Percentiles rank a stretch among this genome's conserved stretches.
phyloP scores from a whole-genome alignment of 2,888 invertebrate genomes.

The Heteromurus nitidus region DNA sequence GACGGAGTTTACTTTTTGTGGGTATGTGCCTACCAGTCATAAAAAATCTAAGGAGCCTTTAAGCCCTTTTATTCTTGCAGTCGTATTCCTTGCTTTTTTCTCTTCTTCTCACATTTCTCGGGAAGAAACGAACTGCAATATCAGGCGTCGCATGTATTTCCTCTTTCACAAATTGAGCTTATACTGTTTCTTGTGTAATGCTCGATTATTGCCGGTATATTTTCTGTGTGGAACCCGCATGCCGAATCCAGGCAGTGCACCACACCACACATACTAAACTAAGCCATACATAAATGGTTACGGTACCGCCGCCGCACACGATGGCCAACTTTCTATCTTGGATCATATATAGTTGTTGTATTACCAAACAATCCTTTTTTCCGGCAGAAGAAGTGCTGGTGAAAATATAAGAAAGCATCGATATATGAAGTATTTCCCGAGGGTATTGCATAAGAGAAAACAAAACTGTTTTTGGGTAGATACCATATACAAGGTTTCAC shows the following conservation, averaged over 20 bases:
- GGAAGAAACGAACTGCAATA: not conserved
- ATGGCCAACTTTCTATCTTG: not conserved
- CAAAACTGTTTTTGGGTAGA: not conserved
- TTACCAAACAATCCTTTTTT: not conserved
- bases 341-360: too few relatives aligned
- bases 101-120: slow-evolving; percentile 1
- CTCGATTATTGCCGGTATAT: slow-evolving; percentile 17
- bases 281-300: too few relatives aligned
- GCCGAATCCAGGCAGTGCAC: too few relatives aligned
- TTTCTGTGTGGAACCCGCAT: too few relatives aligned
- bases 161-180: not conserved
- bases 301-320: not conserved
- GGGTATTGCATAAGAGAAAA: not conserved
- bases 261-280: too few relatives aligned
- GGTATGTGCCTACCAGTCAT: not conserved
- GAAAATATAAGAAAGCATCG: not conserved
- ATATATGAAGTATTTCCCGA: not conserved
- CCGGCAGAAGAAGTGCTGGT: not conserved
- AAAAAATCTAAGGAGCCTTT: slow-evolving; percentile 1
- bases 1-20: too few relatives aligned
- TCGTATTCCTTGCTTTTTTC: not conserved
- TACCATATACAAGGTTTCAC: not conserved
- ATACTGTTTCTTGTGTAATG: not conserved
- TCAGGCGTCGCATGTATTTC: not conserved
- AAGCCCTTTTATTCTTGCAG: not conserved